phyloP scores from a whole-genome alignment of 2,888 invertebrate genomes.

The Pherbina coryleti region DNA sequence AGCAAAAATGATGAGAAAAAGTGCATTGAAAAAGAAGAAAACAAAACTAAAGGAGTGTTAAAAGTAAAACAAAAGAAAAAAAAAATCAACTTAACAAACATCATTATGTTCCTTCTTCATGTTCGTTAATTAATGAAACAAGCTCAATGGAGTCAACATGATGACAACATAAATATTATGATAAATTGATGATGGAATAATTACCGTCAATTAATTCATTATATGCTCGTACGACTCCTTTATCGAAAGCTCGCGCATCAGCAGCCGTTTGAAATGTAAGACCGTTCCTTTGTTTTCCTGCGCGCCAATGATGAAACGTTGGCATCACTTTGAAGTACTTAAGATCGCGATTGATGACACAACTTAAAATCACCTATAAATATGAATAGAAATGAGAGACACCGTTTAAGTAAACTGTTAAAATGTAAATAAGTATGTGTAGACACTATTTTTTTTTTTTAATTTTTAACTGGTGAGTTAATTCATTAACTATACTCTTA shows the following conservation, averaged over 20 bases:
- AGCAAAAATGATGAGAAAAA: slow-evolving; percentile 1
- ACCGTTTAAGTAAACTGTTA: neutral
- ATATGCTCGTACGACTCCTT: slow-evolving; percentile 89
- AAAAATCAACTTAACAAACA: neutral
- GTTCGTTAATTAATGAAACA: slow-evolving; percentile 15
- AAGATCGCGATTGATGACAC: slow-evolving; percentile 95
- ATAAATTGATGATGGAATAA: slow-evolving; percentile 56
- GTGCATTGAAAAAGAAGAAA: slow-evolving; percentile 18
- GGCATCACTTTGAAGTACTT: slow-evolving; percentile 98
- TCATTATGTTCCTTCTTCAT: neutral
- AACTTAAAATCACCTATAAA: slow-evolving; percentile 89
- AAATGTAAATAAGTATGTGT: neutral
- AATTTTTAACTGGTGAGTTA: no score
- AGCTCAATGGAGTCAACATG: slow-evolving; percentile 51
- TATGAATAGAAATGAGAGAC: slow-evolving; percentile 34
- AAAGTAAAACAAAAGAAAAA: slow-evolving; percentile 3
- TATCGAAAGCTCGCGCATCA: slow-evolving; percentile 93
- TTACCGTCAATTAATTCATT: slow-evolving; percentile 93
- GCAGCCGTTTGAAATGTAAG: slow-evolving; percentile 96
- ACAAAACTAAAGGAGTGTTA: neutral
- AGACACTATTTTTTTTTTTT: neutral
- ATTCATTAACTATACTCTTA: neutral
- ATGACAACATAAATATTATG: slow-evolving; percentile 52
- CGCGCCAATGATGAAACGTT: slow-evolving; percentile 98
- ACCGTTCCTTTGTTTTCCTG: slow-evolving; percentile 94